These are phyloP conservation scores for Naso thynnoides DNA, from an alignment of 2,797 vertebrate species.

Conservation along the genomic window DNA sequence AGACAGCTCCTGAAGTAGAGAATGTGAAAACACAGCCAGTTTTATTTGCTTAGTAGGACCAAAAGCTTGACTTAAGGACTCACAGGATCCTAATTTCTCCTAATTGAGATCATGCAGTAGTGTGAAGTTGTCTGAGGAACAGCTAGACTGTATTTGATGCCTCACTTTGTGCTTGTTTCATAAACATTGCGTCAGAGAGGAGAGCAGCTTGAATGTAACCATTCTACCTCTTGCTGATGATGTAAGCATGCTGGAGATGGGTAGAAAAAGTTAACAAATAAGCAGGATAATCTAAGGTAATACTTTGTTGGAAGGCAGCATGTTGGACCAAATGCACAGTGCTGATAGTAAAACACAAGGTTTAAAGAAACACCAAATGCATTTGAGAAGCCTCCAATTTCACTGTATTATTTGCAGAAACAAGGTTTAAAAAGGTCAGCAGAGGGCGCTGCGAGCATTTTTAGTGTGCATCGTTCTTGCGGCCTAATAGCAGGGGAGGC, in stretches of 20 bases:
- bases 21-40: constrained; percentile 1
- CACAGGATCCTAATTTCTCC: neutral
- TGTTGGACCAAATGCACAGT: neutral
- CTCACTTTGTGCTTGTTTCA: constrained; percentile 1
- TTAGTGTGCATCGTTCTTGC: neutral
- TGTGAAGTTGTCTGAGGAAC: neutral
- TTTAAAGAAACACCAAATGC: neutral
- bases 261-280: neutral
- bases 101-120: neutral
- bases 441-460: constrained; percentile 11
- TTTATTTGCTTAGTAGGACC: neutral
- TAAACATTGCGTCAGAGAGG: neutral
- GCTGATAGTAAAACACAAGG: neutral
- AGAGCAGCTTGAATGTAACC: neutral
- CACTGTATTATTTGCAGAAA: neutral
- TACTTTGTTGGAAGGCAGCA: neutral
- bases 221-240: neutral
- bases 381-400: neutral
- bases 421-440: constrained; percentile 25
- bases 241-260: neutral
- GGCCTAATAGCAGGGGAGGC: constrained; percentile 9
- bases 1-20: neutral
- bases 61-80: constrained; percentile 3
- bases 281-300: neutral
- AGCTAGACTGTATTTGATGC: neutral